These are phyloP conservation scores for Lycaena phlaeas DNA, from an alignment of 2,888 invertebrate species.

Conservation along the genomic window DNA sequence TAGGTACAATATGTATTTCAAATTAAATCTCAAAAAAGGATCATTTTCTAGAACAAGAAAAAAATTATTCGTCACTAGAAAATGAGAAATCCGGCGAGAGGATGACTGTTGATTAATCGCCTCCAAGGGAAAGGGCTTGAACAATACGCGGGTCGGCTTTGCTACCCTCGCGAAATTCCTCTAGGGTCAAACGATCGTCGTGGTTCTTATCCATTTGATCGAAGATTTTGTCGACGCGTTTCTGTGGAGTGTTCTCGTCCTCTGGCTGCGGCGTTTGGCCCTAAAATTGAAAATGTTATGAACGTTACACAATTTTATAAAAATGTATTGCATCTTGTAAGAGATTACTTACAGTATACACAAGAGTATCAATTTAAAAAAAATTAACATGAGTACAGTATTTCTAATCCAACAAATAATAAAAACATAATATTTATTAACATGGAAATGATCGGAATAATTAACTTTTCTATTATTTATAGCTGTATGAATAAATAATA, in stretches of 20 bases:
- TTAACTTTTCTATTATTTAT: too few species aligned
- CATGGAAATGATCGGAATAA: too few species aligned
- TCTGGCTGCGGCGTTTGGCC: slow-evolving; percentile 91
- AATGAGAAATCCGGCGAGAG: slow-evolving; percentile 69
- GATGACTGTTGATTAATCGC: slow-evolving; percentile 75
- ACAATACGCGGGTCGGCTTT: slow-evolving; percentile 99
- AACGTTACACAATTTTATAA: background rate
- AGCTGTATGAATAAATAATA: too few species aligned
- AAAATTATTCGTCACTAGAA: slow-evolving; percentile 28
- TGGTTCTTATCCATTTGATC: slow-evolving; percentile 99
- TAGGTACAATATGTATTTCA: too few species aligned
- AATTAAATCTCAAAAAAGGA: too few species aligned
- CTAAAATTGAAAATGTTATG: slow-evolving; percentile 56
- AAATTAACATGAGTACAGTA: too few species aligned
- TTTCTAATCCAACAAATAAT: too few species aligned
- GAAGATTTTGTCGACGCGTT: slow-evolving; percentile 98
- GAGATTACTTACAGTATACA: too few species aligned
- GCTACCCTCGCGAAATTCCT: slow-evolving; percentile 97
- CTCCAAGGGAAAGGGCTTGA: slow-evolving; percentile 91
- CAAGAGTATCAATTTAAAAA: too few species aligned
- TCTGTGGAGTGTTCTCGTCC: slow-evolving; percentile 94
- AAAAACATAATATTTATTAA: too few species aligned
- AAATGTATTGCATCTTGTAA: too few species aligned
- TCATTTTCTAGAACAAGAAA: too few species aligned
- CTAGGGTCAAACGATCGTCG: slow-evolving; percentile 95